Percentiles rank a stretch among this genome's conserved stretches.
phyloP scores from a whole-genome alignment of 1,140 invertebrate genomes.

The Drosophila baimaii region DNA sequence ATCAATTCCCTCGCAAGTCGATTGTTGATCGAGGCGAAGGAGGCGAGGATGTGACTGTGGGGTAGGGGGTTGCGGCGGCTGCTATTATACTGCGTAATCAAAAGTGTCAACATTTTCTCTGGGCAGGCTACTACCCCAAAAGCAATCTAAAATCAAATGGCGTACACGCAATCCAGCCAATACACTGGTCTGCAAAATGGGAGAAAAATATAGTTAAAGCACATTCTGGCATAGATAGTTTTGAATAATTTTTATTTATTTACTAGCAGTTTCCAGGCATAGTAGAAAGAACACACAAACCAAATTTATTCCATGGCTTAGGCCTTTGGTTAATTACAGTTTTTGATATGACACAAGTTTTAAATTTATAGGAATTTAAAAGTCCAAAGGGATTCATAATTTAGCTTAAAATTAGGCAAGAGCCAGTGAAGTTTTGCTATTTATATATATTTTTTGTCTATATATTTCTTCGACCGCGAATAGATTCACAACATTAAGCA shows the following conservation, averaged over 20 bases:
- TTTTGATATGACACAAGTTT: background rate
- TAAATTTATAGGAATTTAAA: background rate
- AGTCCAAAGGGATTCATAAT: too few relatives aligned
- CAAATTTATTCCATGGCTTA: too few relatives aligned
- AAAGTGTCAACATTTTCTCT: conserved; percentile 50
- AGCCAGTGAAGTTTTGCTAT: too few relatives aligned
- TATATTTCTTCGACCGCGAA: background rate
- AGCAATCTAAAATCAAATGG: conserved; percentile 47
- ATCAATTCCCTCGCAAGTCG: conserved; percentile 14
- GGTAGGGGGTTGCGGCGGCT: background rate
- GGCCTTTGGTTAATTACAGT: background rate
- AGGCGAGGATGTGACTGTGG: too few relatives aligned
- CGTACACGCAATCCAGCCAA: conserved; percentile 24
- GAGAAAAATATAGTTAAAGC: too few relatives aligned
- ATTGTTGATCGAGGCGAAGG: conserved; percentile 12
- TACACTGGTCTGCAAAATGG: conserved; percentile 14
- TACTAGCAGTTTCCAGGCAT: too few relatives aligned
- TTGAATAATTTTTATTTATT: too few relatives aligned
- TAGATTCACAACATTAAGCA: background rate
- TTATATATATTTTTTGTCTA: too few relatives aligned
- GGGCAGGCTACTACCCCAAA: conserved; percentile 21
- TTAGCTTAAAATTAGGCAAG: too few relatives aligned
- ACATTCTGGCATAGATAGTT: too few relatives aligned
- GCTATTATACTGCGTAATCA: conserved; percentile 49
- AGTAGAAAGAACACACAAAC: too few relatives aligned